Evolutionary conservation across 1,140 invertebrate species (phyloP), one percentile per base, ranked within the genome.

Genomic region (Trinorchestia longiramus): DNA sequence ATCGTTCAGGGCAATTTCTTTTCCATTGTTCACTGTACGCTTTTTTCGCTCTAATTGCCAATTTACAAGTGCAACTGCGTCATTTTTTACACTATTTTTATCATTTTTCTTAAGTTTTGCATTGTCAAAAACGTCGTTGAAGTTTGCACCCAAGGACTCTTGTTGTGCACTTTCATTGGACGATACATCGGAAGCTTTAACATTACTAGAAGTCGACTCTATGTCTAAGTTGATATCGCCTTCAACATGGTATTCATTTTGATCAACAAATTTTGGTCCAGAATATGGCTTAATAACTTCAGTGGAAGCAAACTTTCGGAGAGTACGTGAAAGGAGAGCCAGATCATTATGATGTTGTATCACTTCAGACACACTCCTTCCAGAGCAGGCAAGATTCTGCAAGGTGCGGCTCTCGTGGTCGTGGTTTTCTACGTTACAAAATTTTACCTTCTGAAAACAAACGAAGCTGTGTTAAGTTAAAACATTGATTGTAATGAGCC

Each of bases 371-470:
- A 96, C 96, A 43, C 96, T 96, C 6, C 42, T n/a, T 42, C 95
- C 96, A 41, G 77, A 94, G 90, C 96, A 96, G 19, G 96, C 94
- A 8, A 96, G 96, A 43, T 96, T 96, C 91, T 96, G 96, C 45
- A 96, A 96, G 1, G 96, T 96, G 23, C 95, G 95, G 43, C 95
- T 87, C 44, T 96, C 96, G 44, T 44, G 77, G 96, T 96, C 94
- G 87, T 96, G 96, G 53, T 42, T 96, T 19, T 45, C 94, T 40
- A 45, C 44, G 94, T 96, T 95, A 42, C 96, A 96, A 53, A 96
- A 96, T 87, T 95, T 95, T 62, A 95, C 95, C 19, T 95, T 87
- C 96, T 96, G 96, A 95, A 90, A 91, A 53, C 11, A 90, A 36
- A 6, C 44, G 87, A 4, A 19, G 47, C 28, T 28, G 47, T 43